Evolutionary conservation across 2,113 vertebrate species (phyloP), one percentile per base, ranked within the genome.

Genomic region (Nerophis ophidion): DNA sequence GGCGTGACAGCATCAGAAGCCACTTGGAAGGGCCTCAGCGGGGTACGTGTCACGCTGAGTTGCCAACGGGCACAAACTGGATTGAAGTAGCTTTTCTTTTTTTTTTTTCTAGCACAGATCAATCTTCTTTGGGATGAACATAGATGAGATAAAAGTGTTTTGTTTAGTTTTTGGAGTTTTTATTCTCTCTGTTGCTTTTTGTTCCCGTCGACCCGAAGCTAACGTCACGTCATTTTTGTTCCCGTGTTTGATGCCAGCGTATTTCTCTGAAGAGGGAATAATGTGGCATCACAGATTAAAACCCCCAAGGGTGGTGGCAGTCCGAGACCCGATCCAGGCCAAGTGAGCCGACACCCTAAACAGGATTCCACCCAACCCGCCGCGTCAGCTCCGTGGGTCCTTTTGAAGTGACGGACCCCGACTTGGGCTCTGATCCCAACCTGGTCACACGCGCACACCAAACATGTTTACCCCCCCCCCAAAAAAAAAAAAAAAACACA

Each of bases 121-220:
- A 81, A 79, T 83, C 77, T 83, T 79, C 83, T 81, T 81, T 87
- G 76, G 82, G 82, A 87, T 86, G 81, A 82, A 63, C 61, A 50
- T 42, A 80, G 81, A 80, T 82, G 78, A 82, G 84, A 81, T 80
- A 71, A 82, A 84, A 82, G 84, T 54, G 72, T 79, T 75, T 11
- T 38, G 36, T 38, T 78, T 75, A n/a, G n/a, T 57, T 45, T 79
- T 81, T 73, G 68, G 74, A 81, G 69, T 74, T 69, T 51, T 69
- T 82, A 81, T 60, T 66, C 57, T 42, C 68, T 40, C 8, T n/a
- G 38, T 57, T 33, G 40, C n/a, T 42, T 36, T 51, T 50, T 58
- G 57, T 67, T 50, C 65, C 57, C 59, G 71, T 48, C 14, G 19
- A 48, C 52, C 36, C 48, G 5, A 13, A 9, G 5, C n/a, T 45